Evolutionary conservation across 2,113 vertebrate species (phyloP).

Genomic region (Brienomyrus longianalis): DNA sequence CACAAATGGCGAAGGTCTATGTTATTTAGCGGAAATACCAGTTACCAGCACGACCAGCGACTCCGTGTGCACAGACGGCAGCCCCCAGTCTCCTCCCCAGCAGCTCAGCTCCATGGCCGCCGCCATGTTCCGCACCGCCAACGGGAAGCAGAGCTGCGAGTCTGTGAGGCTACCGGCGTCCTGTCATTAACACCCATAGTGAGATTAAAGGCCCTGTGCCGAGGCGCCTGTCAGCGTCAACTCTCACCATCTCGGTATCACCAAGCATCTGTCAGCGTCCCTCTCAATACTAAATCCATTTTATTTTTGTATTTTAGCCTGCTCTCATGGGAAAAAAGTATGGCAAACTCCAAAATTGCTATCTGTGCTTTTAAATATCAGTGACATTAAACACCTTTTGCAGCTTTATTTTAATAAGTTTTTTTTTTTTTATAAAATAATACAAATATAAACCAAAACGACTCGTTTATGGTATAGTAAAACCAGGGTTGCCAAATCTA

Average conservation of each 20-base stretch:
- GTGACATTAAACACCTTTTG: not conserved
- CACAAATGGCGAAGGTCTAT: not conserved
- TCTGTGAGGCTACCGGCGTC: not conserved
- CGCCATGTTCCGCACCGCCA: slow-evolving; percentile 69
- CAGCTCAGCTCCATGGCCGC: slow-evolving; percentile 84
- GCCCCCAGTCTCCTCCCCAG: slow-evolving; percentile 88
- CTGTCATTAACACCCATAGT: not conserved
- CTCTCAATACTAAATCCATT: not conserved
- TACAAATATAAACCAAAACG: not conserved
- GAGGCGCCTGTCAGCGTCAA: not conserved
- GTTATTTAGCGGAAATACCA: not conserved
- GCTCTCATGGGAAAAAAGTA: not conserved
- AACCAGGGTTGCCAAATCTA: not conserved
- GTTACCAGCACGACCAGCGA: slow-evolving; percentile 85
- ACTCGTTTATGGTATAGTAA: not conserved
- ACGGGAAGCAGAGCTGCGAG: not conserved
- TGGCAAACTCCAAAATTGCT: not conserved
- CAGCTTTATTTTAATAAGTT: not conserved
- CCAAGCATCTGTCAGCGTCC: not conserved
- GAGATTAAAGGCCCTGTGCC: not conserved
- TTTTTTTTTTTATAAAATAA: not conserved
- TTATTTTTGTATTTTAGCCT: not conserved
- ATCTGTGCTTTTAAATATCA: not conserved
- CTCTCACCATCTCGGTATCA: not conserved
- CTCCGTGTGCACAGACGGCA: slow-evolving; percentile 86